These are phyloP conservation scores for Lampris megalopsis DNA, from an alignment of 2,113 vertebrate species.

Conservation along the genomic window DNA sequence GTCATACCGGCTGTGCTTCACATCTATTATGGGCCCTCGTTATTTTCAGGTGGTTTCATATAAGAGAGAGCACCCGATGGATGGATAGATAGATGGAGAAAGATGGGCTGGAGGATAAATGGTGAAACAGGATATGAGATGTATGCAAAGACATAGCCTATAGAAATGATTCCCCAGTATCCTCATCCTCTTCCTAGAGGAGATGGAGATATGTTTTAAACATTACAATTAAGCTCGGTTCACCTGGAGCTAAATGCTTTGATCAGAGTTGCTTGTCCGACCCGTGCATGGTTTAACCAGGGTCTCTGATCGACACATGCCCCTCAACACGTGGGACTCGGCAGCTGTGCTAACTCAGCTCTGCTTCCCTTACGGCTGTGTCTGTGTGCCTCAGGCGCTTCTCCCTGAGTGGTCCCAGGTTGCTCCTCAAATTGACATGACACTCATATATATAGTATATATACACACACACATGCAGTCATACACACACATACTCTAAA, in stretches of 20 bases:
- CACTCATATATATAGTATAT: conserved; percentile 15
- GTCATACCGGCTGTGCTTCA: no score
- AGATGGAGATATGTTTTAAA: conserved; percentile 60
- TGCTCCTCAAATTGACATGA: conserved; percentile 63
- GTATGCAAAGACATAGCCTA: conserved; percentile 9
- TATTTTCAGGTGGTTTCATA: no score
- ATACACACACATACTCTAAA: conserved; percentile 23
- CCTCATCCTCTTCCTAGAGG: conserved; percentile 9
- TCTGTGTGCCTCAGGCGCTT: conserved; percentile 46
- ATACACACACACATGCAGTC: conserved; percentile 30
- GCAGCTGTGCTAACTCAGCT: conserved; percentile 13
- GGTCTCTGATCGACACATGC: conserved; percentile 26
- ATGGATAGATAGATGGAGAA: background rate
- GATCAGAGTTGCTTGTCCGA: conserved; percentile 52
- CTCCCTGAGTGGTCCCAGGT: conserved; percentile 66
- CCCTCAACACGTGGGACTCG: conserved; percentile 26
- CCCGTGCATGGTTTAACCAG: conserved; percentile 36
- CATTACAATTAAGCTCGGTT: conserved; percentile 55
- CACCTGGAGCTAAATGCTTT: conserved; percentile 67
- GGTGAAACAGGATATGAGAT: conserved; percentile 15
- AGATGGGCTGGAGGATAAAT: background rate
- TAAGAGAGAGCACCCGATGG: no score
- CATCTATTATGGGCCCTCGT: no score
- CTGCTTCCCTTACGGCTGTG: conserved; percentile 33
- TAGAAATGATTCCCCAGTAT: conserved; percentile 6